These are phyloP conservation scores for Opisthograptis luteolata DNA, from an alignment of 2,888 invertebrate species.

Conservation along the genomic window DNA sequence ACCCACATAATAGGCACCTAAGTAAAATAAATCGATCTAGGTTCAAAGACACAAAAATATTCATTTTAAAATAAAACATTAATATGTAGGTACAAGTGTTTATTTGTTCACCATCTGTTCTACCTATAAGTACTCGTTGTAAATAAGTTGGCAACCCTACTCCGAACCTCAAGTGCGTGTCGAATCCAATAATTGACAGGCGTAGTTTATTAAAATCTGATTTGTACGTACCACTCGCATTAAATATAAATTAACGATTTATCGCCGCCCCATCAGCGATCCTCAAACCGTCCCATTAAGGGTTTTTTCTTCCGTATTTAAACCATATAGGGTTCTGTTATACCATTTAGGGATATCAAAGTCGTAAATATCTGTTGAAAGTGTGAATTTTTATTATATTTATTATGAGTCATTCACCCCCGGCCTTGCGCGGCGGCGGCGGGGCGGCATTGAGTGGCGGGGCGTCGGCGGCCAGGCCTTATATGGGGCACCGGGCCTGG, in stretches of 20 bases:
- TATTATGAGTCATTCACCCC: slow-evolving; percentile 71
- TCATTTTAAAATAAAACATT: no score
- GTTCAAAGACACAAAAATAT: no score
- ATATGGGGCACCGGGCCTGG: slow-evolving; percentile 41
- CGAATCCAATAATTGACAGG: slow-evolving; percentile 33
- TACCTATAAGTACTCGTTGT: no score
- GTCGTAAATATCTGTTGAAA: slow-evolving; percentile 63
- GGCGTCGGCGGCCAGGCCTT: slow-evolving; percentile 59
- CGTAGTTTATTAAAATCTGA: slow-evolving; percentile 30
- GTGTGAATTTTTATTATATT: slow-evolving; percentile 59
- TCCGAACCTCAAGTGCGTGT: slow-evolving; percentile 31
- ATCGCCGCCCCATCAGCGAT: slow-evolving; percentile 43
- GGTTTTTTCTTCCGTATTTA: slow-evolving; percentile 61
- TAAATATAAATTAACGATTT: slow-evolving; percentile 36
- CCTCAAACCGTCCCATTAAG: slow-evolving; percentile 28
- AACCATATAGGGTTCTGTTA: slow-evolving; percentile 49
- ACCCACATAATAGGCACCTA: no score
- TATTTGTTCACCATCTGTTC: no score
- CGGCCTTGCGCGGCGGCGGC: slow-evolving; percentile 33
- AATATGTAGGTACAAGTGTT: no score
- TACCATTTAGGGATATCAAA: slow-evolving; percentile 58
- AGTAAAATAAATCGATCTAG: no score
- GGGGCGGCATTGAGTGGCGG: slow-evolving; percentile 52
- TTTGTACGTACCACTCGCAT: slow-evolving; percentile 28
- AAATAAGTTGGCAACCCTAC: no score